Evolutionary conservation across 2,113 vertebrate species (phyloP).

Genomic region (Furnarius figulus): DNA sequence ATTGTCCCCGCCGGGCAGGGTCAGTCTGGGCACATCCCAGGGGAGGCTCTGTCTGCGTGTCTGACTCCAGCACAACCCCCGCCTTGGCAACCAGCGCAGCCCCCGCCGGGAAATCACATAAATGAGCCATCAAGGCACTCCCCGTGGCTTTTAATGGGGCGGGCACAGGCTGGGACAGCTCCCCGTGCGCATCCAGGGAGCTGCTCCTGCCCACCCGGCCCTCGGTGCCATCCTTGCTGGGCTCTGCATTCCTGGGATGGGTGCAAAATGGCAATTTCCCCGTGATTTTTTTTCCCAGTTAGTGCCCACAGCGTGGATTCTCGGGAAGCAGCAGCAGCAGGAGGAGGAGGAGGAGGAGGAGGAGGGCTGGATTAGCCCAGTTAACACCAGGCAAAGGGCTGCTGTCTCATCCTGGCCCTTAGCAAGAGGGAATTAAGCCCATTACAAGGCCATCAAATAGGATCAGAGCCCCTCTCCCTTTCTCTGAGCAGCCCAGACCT

Average conservation of each 20-base stretch:
- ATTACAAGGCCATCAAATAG: conserved; percentile 39
- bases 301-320: rapidly evolving
- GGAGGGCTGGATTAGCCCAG: neutral
- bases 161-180: neutral
- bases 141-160: neutral
- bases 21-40: conserved; percentile 84
- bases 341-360: neutral
- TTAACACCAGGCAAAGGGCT: neutral
- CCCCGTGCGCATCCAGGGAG: neutral
- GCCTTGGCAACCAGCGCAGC: conserved; percentile 73
- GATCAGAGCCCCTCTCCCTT: conserved; percentile 24
- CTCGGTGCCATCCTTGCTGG: neutral
- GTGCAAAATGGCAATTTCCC: neutral
- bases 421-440: conserved; percentile 27
- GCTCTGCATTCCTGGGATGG: neutral
- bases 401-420: neutral
- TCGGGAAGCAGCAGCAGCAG: no score
- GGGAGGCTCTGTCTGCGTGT: conserved; percentile 73
- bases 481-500: neutral
- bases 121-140: conserved; percentile 34
- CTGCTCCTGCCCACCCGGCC: rapidly evolving
- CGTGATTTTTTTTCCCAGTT: rapidly evolving
- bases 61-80: conserved; percentile 66
- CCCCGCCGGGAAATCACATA: conserved; percentile 65
- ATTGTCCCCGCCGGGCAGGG: conserved; percentile 66